Conservation (phyloP, 2,888 invertebrate species). For the Heliconius charithonia region DNA sequence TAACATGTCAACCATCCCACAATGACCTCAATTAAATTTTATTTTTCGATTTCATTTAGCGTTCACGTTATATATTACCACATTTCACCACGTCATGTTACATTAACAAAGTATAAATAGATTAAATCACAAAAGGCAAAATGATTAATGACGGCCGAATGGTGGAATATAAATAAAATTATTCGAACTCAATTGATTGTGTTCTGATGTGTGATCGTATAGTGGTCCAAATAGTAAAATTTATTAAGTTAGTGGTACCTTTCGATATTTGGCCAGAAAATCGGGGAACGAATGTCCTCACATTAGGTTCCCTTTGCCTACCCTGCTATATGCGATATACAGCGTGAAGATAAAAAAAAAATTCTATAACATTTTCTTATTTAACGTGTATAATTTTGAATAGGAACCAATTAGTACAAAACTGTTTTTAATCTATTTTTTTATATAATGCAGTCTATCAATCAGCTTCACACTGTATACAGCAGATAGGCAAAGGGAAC, state of each 20-base stretch:
- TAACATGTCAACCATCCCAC: no score
- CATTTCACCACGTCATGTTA: slow-evolving; percentile 7
- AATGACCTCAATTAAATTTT: not conserved
- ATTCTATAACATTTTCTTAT: no score
- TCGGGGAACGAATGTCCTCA: no score
- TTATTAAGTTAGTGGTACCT: not conserved
- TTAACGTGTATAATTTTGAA: no score
- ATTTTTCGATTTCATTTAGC: not conserved
- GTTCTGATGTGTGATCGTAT: slow-evolving; percentile 9
- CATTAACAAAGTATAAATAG: slow-evolving; percentile 24
- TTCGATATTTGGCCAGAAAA: not conserved
- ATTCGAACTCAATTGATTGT: slow-evolving; percentile 24
- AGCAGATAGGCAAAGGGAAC: no score
- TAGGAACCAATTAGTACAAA: no score
- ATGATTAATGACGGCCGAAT: slow-evolving; percentile 16
- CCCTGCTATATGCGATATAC: no score
- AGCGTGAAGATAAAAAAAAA: no score
- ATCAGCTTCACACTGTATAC: no score
- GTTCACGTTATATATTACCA: not conserved
- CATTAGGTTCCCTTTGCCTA: no score
- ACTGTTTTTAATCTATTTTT: no score
- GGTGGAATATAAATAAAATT: slow-evolving; percentile 12
- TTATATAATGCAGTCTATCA: no score
- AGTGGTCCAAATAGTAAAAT: not conserved
- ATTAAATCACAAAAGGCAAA: slow-evolving; percentile 25